Conservation (phyloP, 2,113 vertebrate species). For the Ciconia stormi region DNA sequence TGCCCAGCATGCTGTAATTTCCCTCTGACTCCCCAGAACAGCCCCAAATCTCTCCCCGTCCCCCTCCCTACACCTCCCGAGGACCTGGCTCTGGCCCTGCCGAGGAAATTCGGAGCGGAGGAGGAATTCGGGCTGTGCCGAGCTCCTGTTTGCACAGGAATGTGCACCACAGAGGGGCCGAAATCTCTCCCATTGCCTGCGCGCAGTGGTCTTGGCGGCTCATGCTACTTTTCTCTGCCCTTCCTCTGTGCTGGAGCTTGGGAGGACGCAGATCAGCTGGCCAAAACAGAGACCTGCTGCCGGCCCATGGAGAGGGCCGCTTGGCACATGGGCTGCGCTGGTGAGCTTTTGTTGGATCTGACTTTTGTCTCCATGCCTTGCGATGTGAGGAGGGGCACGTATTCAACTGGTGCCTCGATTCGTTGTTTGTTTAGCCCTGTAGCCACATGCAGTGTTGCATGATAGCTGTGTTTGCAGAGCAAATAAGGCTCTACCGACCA, state of each 20-base stretch:
- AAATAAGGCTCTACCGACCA: not conserved
- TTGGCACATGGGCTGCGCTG: not conserved
- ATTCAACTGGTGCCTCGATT: not conserved
- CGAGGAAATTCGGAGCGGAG: rapidly evolving
- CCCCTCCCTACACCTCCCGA: rapidly evolving
- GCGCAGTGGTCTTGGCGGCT: not conserved
- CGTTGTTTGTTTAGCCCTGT: not conserved
- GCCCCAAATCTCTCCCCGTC: not conserved
- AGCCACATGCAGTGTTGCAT: rapidly evolving
- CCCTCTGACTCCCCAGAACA: not conserved
- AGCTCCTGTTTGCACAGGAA: not conserved
- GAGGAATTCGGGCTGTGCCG: not conserved
- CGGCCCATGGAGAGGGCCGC: not conserved
- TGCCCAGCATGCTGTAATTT: not conserved
- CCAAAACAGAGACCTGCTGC: too few species aligned
- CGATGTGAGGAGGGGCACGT: not conserved
- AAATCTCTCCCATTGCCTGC: not conserved
- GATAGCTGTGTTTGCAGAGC: conserved; percentile 15
- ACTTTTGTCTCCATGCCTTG: not conserved
- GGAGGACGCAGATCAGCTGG: not conserved
- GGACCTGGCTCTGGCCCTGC: rapidly evolving
- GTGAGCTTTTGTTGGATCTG: not conserved
- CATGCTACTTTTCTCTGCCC: not conserved
- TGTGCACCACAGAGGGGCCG: rapidly evolving
- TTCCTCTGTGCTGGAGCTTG: not conserved